Base-by-base conservation (phyloP, 2,113 vertebrate genomes). In the Menidia beryllina region DNA sequence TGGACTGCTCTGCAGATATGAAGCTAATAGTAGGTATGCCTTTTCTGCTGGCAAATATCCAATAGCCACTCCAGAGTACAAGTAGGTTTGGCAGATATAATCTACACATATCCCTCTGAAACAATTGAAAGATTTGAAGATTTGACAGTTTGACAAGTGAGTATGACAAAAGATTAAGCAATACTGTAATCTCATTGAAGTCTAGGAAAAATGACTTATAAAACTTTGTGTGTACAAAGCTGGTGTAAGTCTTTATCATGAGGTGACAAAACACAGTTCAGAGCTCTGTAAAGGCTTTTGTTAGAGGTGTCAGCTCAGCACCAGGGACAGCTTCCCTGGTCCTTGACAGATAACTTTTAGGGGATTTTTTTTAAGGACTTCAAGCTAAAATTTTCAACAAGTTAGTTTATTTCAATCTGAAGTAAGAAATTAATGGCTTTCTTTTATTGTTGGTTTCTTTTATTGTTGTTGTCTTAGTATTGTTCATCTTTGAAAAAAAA, bases 131-230 rank as follows among this genome's bases (percentile, higher is more conserved):
- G 34, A 54, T 52, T 25, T 38, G 20, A 48, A 48, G 27, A 45
- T 78, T 25, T 51, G 60, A 72, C 69, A 50, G 68, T 53, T 47
- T 60, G 69, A 78, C 63, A 69, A 52, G 41, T 23, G 45, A n/a
- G n/a, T 43, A 26, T 27, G 36, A 54, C 34, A 69, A 81, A 27
- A 43, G 69, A 75, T 30, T 26, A 47, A 74, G 59, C 61, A 51
- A 63, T 17, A 25, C 51, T 30, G 51, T 27, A 55, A 57, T 17
- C 20, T 48, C 54, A 38, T 38, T 24, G 43, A 38, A 50, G 19
- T 54, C 12, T 11, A 23, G 34, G n/a, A 24, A 45, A 41, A 23
- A 15, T 12, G 19, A 57, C 43, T 58, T 64, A 34, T 25, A 64
- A 25, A 45, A 62, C 36, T 19, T 0, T 24, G n/a, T 26, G 38